These are phyloP conservation scores for Chanos chanos DNA, from an alignment of 2,797 vertebrate species.

Conservation along the genomic window DNA sequence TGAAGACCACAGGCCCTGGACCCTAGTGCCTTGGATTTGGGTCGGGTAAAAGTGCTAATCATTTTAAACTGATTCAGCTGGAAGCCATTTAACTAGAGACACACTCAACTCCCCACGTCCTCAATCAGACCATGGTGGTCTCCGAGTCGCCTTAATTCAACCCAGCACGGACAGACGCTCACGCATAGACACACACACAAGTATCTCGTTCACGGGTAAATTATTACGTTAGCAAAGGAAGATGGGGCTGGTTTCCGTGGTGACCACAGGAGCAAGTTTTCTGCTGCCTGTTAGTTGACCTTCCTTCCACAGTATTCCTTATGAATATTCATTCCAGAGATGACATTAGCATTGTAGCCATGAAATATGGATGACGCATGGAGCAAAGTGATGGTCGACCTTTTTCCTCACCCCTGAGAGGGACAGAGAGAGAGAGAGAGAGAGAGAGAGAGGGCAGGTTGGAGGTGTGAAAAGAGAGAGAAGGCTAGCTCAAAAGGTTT, in stretches of 20 bases:
- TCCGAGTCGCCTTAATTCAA: not conserved
- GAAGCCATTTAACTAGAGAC: conserved; percentile 15
- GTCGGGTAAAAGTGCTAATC: conserved; percentile 4
- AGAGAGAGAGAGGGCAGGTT: not conserved
- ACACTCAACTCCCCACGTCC: not conserved
- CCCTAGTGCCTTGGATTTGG: not conserved
- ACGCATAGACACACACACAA: conserved; percentile 16
- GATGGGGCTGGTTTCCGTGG: not conserved
- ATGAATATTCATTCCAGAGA: conserved; percentile 54
- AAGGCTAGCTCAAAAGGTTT: not conserved
- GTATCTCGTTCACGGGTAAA: not conserved
- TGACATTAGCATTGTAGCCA: conserved; percentile 49
- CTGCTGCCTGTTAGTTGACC: conserved; percentile 41
- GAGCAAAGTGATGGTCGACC: conserved; percentile 39
- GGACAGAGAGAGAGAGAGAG: conserved; percentile 4
- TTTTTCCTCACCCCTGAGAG: conserved; percentile 48
- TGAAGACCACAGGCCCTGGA: not conserved
- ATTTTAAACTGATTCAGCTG: conserved; percentile 19
- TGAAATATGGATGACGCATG: conserved; percentile 58
- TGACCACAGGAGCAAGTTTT: not conserved
- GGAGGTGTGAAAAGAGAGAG: not conserved
- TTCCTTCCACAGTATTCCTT: conserved; percentile 43
- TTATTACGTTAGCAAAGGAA: not conserved
- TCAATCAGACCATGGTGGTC: not conserved
- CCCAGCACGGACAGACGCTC: not conserved